These are phyloP conservation scores for Polypterus bichir DNA, from an alignment of 2,113 vertebrate species.

Conservation along the genomic window DNA sequence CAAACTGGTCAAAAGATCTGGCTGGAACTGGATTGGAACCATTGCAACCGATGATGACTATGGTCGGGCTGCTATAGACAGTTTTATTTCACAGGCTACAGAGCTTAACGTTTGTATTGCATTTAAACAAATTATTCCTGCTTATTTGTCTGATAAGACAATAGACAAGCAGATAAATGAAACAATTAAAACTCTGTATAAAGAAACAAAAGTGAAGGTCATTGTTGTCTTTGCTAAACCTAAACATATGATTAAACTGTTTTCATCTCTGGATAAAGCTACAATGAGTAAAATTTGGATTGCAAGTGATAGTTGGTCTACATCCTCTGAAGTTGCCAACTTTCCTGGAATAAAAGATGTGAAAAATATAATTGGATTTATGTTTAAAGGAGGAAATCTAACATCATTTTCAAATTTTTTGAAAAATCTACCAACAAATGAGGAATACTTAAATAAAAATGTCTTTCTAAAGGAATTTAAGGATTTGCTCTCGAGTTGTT, in stretches of 20 bases:
- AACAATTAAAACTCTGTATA: conserved; percentile 45
- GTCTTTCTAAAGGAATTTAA: conserved; percentile 50
- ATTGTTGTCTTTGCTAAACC: conserved; percentile 68
- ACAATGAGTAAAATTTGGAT: conserved; percentile 65
- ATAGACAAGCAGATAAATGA: conserved; percentile 35
- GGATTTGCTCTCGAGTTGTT: conserved; percentile 31
- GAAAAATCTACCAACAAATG: conserved; percentile 30
- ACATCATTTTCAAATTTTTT: conserved; percentile 55
- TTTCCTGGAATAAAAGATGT: conserved; percentile 47
- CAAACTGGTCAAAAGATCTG: conserved; percentile 47
- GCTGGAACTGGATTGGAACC: conserved; percentile 74
- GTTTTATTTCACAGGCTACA: conserved; percentile 53
- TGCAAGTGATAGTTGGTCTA: conserved; percentile 78
- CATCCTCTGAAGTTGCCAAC: conserved; percentile 37
- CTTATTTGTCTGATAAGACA: conserved; percentile 44
- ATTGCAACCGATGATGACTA: conserved; percentile 73
- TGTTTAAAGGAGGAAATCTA: conserved; percentile 57
- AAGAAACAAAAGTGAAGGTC: conserved; percentile 56
- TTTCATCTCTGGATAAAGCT: conserved; percentile 40
- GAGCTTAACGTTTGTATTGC: conserved; percentile 63
- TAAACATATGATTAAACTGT: conserved; percentile 52
- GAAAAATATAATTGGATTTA: conserved; percentile 67
- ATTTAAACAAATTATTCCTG: conserved; percentile 64
- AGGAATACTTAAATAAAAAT: conserved; percentile 33
- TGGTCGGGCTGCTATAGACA: conserved; percentile 54